phyloP scores from a whole-genome alignment of 2,797 vertebrate genomes.

The Carcharodon carcharias region DNA sequence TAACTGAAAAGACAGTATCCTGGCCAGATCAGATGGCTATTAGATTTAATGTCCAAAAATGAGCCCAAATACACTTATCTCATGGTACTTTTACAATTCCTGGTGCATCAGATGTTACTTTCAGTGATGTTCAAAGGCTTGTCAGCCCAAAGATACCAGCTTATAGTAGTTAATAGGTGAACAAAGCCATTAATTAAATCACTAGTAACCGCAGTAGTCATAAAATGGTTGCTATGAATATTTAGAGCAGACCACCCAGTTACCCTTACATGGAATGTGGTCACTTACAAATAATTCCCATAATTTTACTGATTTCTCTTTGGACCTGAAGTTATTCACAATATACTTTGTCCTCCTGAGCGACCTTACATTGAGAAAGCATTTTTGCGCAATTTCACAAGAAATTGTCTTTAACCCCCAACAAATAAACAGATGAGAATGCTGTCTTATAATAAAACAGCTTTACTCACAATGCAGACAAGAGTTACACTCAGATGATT shows the following conservation, averaged over 20 bases:
- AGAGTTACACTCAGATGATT: slow-evolving; percentile 44
- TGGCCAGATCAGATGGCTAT: too few species aligned
- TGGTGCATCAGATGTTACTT: slow-evolving; percentile 62
- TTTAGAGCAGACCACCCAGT: slow-evolving; percentile 45
- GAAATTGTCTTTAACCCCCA: background rate
- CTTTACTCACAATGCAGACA: slow-evolving; percentile 68
- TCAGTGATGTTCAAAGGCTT: slow-evolving; percentile 76
- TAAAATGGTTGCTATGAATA: slow-evolving; percentile 61
- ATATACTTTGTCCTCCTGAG: too few species aligned
- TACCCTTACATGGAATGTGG: background rate
- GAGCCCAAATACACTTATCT: too few species aligned
- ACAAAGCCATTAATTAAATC: slow-evolving; percentile 57
- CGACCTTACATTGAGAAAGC: too few species aligned
- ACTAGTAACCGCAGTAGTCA: slow-evolving; percentile 57
- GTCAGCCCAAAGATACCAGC: slow-evolving; percentile 66
- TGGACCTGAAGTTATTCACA: background rate
- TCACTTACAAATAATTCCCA: background rate
- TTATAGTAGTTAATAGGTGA: slow-evolving; percentile 71
- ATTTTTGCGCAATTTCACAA: background rate
- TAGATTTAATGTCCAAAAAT: too few species aligned
- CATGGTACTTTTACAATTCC: slow-evolving; percentile 58
- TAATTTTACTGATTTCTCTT: background rate
- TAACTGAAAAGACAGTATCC: too few species aligned
- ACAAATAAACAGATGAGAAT: background rate
- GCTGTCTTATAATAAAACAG: slow-evolving; percentile 54